Percentiles rank a stretch among this genome's conserved stretches.
phyloP scores from a whole-genome alignment of 2,113 vertebrate species.

The Myotis lucifugus region DNA sequence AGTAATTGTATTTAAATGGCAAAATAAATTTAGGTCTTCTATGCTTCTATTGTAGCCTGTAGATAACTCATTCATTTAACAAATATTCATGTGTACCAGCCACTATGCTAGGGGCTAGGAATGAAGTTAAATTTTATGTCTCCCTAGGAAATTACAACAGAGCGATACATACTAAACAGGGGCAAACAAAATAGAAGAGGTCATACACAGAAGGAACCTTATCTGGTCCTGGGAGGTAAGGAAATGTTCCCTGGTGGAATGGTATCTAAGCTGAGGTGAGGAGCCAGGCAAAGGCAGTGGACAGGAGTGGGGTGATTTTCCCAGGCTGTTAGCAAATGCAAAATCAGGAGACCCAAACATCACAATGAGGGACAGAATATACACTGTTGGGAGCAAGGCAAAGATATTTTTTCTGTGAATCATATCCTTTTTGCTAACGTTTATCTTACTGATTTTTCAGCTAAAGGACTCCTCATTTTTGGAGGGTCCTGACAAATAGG shows the following conservation, averaged over 20 bases:
- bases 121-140: slow-evolving; percentile 32
- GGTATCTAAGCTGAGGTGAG: slow-evolving; percentile 17
- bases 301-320: not conserved
- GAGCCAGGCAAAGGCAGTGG: not conserved
- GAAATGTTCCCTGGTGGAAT: not conserved
- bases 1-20: slow-evolving; percentile 6
- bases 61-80: slow-evolving; percentile 23
- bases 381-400: not conserved
- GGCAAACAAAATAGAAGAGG: not conserved
- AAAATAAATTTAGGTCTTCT: slow-evolving; percentile 27
- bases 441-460: slow-evolving; percentile 52
- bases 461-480: slow-evolving; percentile 5
- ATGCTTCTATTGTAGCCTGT: not conserved
- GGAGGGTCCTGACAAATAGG: not conserved
- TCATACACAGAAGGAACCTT: not conserved
- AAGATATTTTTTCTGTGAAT: not conserved
- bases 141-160: not conserved
- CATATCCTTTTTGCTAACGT: not conserved
- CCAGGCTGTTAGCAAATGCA: not conserved
- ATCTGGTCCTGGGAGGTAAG: not conserved
- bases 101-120: not conserved
- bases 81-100: slow-evolving; percentile 1
- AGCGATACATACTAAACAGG: not conserved
- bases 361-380: not conserved
- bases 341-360: not conserved